phyloP scores from a whole-genome alignment of 2,888 invertebrate genomes.

The Harpagoxenus sublaevis region DNA sequence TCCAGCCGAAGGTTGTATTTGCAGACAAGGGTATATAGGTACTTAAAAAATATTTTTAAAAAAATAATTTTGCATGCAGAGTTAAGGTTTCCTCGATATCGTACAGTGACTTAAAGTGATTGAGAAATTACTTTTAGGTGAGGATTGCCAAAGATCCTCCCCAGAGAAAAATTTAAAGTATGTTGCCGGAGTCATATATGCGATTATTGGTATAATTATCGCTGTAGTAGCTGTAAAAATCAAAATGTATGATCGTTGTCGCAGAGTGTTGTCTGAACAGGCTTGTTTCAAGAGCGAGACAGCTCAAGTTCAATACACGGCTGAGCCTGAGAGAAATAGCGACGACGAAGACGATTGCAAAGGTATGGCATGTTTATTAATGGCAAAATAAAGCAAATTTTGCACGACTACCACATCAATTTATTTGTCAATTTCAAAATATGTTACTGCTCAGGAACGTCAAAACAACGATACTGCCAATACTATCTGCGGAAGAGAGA shows the following conservation, averaged over 20 bases:
- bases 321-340: slow-evolving; percentile 89
- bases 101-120: neutral
- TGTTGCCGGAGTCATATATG: slow-evolving; percentile 88
- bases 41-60: slow-evolving; percentile 5
- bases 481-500: slow-evolving; percentile 94
- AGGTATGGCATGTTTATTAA: slow-evolving; percentile 79
- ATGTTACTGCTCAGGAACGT: slow-evolving; percentile 79
- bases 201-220: slow-evolving; percentile 90
- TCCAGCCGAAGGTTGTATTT: too few relatives aligned
- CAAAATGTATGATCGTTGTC: slow-evolving; percentile 90
- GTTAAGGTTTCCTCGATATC: neutral
- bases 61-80: neutral
- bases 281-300: slow-evolving; percentile 95
- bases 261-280: slow-evolving; percentile 87
- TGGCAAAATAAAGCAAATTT: neutral
- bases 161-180: slow-evolving; percentile 81
- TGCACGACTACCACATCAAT: neutral
- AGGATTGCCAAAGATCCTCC: slow-evolving; percentile 88
- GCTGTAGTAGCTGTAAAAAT: slow-evolving; percentile 88
- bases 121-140: slow-evolving; percentile 87
- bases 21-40: slow-evolving; percentile 87
- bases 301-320: slow-evolving; percentile 95
- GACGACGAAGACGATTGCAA: slow-evolving; percentile 87
- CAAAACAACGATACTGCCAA: slow-evolving; percentile 89
- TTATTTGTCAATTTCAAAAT: neutral